Evolutionary conservation across 2,113 vertebrate species (phyloP).

Genomic region (Hemicordylus capensis): DNA sequence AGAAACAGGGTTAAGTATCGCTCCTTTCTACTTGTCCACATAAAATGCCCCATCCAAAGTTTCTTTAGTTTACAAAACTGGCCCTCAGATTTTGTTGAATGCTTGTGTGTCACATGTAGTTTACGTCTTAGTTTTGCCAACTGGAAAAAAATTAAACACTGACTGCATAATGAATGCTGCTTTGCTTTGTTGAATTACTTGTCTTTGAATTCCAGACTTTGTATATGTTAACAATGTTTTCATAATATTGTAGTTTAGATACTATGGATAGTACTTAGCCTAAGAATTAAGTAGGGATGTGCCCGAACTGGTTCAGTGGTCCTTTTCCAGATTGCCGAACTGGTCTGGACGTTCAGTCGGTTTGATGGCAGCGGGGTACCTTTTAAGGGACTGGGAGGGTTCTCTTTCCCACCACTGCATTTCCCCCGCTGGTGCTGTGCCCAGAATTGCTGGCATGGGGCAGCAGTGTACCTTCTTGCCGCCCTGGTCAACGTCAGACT

Average conservation of each 20-base stretch:
- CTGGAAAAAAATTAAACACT: neutral
- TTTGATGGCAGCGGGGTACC: too few relatives aligned
- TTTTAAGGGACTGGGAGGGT: too few relatives aligned
- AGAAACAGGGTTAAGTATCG: neutral
- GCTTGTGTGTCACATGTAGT: neutral
- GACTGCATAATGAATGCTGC: neutral
- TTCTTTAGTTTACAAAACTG: neutral
- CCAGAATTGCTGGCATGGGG: too few relatives aligned
- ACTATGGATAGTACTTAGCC: neutral
- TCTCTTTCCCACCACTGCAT: too few relatives aligned
- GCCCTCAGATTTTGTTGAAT: neutral
- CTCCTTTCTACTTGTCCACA: neutral
- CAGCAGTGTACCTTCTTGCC: too few relatives aligned
- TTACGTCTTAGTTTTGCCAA: neutral
- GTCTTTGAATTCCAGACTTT: neutral
- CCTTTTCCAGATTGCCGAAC: too few relatives aligned
- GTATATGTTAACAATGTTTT: slow-evolving; percentile 3
- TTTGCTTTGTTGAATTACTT: slow-evolving; percentile 5
- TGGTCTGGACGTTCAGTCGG: too few relatives aligned
- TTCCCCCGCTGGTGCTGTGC: too few relatives aligned
- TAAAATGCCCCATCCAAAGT: neutral
- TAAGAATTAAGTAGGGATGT: neutral
- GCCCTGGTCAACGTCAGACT: too few relatives aligned
- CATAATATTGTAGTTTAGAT: neutral
- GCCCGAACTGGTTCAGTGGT: too few relatives aligned